Base-by-base conservation (phyloP, 2,888 invertebrate species). In the Ditylenchus weischeri region DNA sequence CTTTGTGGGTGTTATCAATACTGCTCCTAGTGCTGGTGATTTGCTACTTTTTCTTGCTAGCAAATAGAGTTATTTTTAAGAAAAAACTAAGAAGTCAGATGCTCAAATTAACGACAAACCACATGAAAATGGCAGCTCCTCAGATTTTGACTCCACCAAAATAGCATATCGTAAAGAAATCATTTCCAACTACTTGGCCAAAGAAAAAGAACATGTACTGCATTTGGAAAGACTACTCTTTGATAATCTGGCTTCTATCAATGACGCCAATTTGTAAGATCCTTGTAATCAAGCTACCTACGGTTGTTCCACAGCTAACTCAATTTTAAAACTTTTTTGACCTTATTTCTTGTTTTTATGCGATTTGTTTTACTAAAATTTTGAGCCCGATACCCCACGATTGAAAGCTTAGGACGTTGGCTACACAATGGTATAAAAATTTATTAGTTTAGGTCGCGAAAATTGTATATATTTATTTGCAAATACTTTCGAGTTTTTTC, bases 151-250 rank as follows among this genome's bases (percentile, higher is more conserved):
- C n/a, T 48, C 60, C 7, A 65, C 60, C 19, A 62, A 71, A 50
- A 58, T 57, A 29, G 35, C 65, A 18, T 72, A 72, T 68, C 72
- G 70, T n/a, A 58, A 50, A 18, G 69, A 72, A 62, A 60, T 70
- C 6, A 58, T 69, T 15, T 50, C 54, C 23, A 57, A 62, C 36
- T 75, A 68, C 58, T 15, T 75, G 15, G 23, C 43, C 11, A 71
- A 63, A 19, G 73, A 75, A 59, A 23, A n/a, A 19, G 68, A 73
- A 35, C 78, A 78, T 66, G 66, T 79, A 5, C 49, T 10, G 4
- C 21, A 15, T 6, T 54, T 54, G 54, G 29, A 54, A 23, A 4
- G 54, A n/a, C 29, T 54, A 18, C 54, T 23, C 23, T 23, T 29
- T 13, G 54, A 54, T 11, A 54, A 23, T 54, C n/a, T 54, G 10